These are phyloP conservation scores for Drosophila insularis DNA, from an alignment of 1,140 invertebrate genomes.

Conservation along the genomic window DNA sequence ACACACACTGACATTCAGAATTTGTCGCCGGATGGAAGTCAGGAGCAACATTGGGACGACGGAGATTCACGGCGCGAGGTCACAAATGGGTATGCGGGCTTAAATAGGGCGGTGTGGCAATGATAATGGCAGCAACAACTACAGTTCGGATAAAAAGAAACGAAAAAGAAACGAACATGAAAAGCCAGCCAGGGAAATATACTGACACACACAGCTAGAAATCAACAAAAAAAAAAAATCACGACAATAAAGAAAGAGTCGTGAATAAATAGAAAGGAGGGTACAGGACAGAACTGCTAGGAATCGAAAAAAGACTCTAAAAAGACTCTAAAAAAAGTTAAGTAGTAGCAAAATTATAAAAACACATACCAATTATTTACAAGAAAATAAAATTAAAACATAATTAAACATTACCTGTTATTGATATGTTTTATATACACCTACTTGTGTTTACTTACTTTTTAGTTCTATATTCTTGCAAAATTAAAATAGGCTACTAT, in stretches of 20 bases:
- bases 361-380: too few species aligned
- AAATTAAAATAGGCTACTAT: too few species aligned
- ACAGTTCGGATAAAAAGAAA: slow-evolving; percentile 23
- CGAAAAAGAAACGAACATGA: slow-evolving; percentile 13
- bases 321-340: too few species aligned
- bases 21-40: slow-evolving; percentile 15
- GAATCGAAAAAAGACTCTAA: too few species aligned
- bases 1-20: slow-evolving; percentile 21
- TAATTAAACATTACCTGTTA: too few species aligned
- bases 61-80: slow-evolving; percentile 24
- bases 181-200: slow-evolving; percentile 15
- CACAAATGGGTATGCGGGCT: slow-evolving; percentile 18
- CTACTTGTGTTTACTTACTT: too few species aligned
- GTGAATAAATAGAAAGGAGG: not conserved
- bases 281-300: slow-evolving; percentile 15
- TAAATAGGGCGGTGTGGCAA: slow-evolving; percentile 18
- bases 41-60: slow-evolving; percentile 30
- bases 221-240: slow-evolving; percentile 78
- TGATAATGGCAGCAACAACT: slow-evolving; percentile 33
- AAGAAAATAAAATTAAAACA: too few species aligned
- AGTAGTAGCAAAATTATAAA: too few species aligned
- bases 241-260: slow-evolving; percentile 39
- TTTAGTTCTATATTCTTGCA: too few species aligned
- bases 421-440: too few species aligned
- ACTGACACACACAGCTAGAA: slow-evolving; percentile 63